phyloP scores from a whole-genome alignment of 2,113 vertebrate species.

The Labeo rohita region DNA sequence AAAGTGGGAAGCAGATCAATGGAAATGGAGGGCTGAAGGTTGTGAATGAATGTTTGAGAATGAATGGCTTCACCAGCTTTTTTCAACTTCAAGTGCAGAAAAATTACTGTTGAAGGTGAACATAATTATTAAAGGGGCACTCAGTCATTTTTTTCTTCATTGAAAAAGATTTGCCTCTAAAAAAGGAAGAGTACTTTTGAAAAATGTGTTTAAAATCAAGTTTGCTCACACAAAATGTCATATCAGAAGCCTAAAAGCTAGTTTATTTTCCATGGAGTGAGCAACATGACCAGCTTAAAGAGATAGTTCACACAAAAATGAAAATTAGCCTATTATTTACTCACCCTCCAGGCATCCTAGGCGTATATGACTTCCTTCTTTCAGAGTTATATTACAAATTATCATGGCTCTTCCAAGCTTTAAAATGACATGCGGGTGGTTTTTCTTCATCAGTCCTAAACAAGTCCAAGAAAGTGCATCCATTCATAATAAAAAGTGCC shows the following conservation, averaged over 20 bases:
- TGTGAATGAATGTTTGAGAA: constrained; percentile 48
- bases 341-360: too few relatives aligned
- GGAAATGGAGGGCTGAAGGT: constrained; percentile 36
- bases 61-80: constrained; percentile 13
- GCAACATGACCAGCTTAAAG: too few relatives aligned
- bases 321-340: too few relatives aligned
- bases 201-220: not conserved
- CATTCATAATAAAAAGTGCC: too few relatives aligned
- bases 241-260: not conserved
- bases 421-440: too few relatives aligned
- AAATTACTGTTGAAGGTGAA: not conserved
- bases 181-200: not conserved
- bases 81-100: not conserved
- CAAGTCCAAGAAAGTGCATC: too few relatives aligned
- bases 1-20: constrained; percentile 49
- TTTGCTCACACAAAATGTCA: not conserved
- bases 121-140: not conserved
- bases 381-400: too few relatives aligned
- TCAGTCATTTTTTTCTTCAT: not conserved
- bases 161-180: not conserved
- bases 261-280: not conserved
- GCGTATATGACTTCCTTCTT: too few relatives aligned
- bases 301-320: too few relatives aligned
- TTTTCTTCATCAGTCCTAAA: too few relatives aligned
- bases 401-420: too few relatives aligned